Evolutionary conservation across 1,140 invertebrate species (phyloP), one percentile per base, ranked within the genome.

Genomic region (Manduca sexta): DNA sequence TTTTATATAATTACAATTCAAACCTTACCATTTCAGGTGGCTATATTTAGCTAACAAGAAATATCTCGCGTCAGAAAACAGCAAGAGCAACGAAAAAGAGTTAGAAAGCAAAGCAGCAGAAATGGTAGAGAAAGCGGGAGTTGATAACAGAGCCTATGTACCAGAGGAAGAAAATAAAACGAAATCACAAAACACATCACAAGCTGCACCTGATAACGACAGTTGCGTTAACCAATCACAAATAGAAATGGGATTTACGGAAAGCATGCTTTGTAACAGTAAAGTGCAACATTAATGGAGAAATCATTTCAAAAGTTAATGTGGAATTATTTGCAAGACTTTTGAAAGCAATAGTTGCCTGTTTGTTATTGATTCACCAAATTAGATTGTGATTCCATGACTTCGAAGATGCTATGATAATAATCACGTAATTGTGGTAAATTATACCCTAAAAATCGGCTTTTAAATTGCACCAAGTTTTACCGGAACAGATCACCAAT

Each of bases 1-100:
- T 8, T 5, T 26, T 26, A 26, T 8, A 8, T 5, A 26, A 26
- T 26, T 26, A 26, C 4, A 26, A 2, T 8, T 8, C 21, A 3
- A 30, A 35, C 16, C 4, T 41, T 50, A 40, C 17, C 8, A 37
- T 69, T 71, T 12, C 64, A 84, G 81, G 45, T 84, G 81, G 81
- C 56, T 84, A 42, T 84, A 82, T 55, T 60, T 84, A 49, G 78
- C 75, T n/a, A 81, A 79, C 46, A 84, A 82, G 41, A 84, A 81
- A 52, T 54, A 73, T 29, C 56, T 44, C 16, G 43, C 49, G 6
- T 18, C 56, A 43, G 31, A 60, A 15, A 45, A 17, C 50, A 53
- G 43, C 45, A 40, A 39, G 15, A 54, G 58, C 2, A 54, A 52
- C 6, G 42, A 56, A 15, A 60, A 58, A 4, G 44, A 55, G 35